Conservation (phyloP, 2,113 vertebrate species). For the Irena cyanogastra region DNA sequence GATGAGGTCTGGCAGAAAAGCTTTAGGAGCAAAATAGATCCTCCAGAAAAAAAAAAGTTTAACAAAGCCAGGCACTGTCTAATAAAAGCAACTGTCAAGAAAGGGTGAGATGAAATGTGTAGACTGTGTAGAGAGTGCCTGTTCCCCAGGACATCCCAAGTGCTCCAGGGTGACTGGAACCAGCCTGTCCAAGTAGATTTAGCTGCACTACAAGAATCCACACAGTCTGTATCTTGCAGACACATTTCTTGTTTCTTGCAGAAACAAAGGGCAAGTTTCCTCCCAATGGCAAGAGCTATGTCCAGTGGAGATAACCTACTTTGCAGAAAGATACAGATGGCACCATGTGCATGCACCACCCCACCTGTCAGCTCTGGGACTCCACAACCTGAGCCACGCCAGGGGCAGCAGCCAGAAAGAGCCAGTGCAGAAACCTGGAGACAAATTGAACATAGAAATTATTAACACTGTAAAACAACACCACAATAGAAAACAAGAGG, state of each 20-base stretch:
- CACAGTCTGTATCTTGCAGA: neutral
- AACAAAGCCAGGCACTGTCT: neutral
- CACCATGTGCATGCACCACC: neutral
- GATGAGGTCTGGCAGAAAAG: neutral
- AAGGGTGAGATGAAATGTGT: neutral
- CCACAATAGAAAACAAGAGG: constrained; percentile 28
- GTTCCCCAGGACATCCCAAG: neutral
- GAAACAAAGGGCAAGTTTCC: neutral
- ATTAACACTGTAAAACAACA: neutral
- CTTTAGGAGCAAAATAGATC: neutral
- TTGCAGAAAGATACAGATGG: neutral
- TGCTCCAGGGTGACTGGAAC: neutral
- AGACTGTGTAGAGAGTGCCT: neutral
- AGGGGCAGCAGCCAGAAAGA: constrained; percentile 20
- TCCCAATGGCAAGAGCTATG: neutral
- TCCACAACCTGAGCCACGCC: neutral
- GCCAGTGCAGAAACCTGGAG: neutral
- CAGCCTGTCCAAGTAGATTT: neutral
- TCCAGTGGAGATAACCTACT: neutral
- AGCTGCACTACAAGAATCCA: neutral
- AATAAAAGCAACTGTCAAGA: neutral
- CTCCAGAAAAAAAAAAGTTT: neutral
- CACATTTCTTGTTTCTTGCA: neutral
- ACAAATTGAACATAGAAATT: neutral
- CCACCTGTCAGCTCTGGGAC: neutral